phyloP scores from a whole-genome alignment of 2,113 vertebrate species.

The Galemys pyrenaicus region DNA sequence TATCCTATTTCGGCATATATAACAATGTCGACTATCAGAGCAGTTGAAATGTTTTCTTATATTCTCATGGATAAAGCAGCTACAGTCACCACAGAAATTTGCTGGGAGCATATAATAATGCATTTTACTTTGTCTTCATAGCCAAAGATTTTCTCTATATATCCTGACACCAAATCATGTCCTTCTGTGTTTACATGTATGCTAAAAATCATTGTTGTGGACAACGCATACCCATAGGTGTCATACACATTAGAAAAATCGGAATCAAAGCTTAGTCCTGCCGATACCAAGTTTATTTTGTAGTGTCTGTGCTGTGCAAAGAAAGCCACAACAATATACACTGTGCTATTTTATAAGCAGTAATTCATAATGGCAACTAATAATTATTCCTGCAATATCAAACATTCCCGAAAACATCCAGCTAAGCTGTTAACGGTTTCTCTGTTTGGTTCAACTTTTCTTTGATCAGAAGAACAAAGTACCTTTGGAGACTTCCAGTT shows the following conservation, averaged over 20 bases:
- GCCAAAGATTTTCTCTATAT: not conserved
- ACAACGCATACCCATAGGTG: slow-evolving; percentile 36
- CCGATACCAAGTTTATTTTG: slow-evolving; percentile 15
- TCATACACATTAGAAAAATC: slow-evolving; percentile 27
- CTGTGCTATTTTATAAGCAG: not conserved
- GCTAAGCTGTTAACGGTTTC: slow-evolving; percentile 71
- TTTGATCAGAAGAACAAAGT: slow-evolving; percentile 86
- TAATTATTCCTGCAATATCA: slow-evolving; percentile 73
- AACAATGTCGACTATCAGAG: not conserved
- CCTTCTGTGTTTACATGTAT: not conserved
- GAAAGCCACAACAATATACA: not conserved
- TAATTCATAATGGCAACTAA: slow-evolving; percentile 73
- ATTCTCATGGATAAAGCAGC: slow-evolving; percentile 26
- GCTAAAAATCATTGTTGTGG: slow-evolving; percentile 5
- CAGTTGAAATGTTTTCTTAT: slow-evolving; percentile 27
- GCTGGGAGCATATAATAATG: not conserved
- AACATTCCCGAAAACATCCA: slow-evolving; percentile 60
- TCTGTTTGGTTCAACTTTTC: slow-evolving; percentile 83
- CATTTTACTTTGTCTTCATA: slow-evolving; percentile 17
- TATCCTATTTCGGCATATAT: not conserved
- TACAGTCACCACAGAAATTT: not conserved
- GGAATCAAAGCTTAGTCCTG: not conserved
- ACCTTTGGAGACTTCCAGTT: slow-evolving; percentile 81
- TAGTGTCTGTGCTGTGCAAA: slow-evolving; percentile 35
- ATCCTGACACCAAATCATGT: not conserved